phyloP scores from a whole-genome alignment of 2,113 vertebrate genomes.

The Spheniscus mendiculus region DNA sequence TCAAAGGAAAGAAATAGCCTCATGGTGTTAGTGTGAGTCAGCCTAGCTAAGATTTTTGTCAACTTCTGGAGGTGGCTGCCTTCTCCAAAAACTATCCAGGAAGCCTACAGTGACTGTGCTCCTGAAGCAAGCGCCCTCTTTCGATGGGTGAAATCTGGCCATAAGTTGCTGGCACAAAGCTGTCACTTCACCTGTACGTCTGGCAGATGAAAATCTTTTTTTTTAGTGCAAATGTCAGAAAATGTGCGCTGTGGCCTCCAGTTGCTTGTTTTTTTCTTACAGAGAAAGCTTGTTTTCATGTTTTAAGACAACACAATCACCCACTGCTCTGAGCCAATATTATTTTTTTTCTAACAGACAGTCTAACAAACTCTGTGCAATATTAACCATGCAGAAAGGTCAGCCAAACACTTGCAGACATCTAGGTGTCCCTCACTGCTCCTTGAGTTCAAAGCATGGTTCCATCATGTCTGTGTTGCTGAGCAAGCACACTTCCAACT shows the following conservation, averaged over 20 bases:
- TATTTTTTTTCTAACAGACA: not conserved
- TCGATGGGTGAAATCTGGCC: not conserved
- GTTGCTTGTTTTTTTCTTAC: not conserved
- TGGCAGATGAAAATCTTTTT: not conserved
- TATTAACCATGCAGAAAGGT: constrained; percentile 44
- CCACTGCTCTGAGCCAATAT: not conserved
- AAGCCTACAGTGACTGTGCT: not conserved
- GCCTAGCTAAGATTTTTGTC: not conserved
- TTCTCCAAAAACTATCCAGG: not conserved
- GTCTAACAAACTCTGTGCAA: constrained; percentile 32
- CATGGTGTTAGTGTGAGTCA: not conserved
- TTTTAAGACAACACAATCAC: not conserved
- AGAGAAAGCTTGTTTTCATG: not conserved
- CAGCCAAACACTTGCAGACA: constrained; percentile 14
- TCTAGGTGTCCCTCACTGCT: not conserved
- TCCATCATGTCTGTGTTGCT: not conserved
- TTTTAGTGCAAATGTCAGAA: not conserved
- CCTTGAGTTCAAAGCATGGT: not conserved
- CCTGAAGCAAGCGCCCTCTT: not conserved
- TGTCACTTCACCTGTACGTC: not conserved
- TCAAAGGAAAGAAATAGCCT: not conserved
- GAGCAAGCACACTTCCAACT: not conserved
- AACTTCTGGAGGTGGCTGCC: not conserved
- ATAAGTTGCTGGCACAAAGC: not conserved
- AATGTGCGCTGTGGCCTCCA: not conserved